Conservation (phyloP, 1,140 invertebrate genomes). For the Platyscapa corneri region DNA sequence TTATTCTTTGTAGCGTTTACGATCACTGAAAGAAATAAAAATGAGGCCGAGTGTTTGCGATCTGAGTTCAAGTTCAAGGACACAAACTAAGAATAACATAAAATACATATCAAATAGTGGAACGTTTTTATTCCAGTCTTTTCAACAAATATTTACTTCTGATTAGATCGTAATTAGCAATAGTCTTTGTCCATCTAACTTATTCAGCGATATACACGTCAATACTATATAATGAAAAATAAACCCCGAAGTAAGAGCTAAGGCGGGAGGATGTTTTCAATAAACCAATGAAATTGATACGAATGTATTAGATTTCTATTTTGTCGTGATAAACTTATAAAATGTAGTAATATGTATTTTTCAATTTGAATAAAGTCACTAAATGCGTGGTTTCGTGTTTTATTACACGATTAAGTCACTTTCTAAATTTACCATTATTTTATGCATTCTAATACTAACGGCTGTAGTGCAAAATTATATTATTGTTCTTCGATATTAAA, state of each 20-base stretch:
- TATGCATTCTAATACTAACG: background rate
- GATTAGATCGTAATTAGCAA: background rate
- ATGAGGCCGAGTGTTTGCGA: background rate
- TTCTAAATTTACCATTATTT: background rate
- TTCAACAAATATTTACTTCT: background rate
- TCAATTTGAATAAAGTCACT: too few relatives aligned
- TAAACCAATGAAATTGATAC: too few relatives aligned
- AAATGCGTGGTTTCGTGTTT: background rate
- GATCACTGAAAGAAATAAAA: background rate
- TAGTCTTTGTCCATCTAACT: background rate
- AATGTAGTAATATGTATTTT: too few relatives aligned
- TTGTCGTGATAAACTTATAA: too few relatives aligned
- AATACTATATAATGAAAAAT: too few relatives aligned
- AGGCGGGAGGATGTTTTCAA: too few relatives aligned
- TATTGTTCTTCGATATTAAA: background rate
- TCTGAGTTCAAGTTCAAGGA: conserved; percentile 15
- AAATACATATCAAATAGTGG: background rate
- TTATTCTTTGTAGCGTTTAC: background rate
- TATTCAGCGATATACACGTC: background rate
- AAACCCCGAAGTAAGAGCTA: too few relatives aligned
- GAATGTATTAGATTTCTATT: too few relatives aligned
- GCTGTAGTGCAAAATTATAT: too few relatives aligned
- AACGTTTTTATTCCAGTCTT: background rate
- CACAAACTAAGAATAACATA: background rate
- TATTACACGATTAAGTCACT: background rate